A percentile compares a stretch with the other conserved stretches of the same genome.
These are phyloP conservation scores for Gymnoscopelus braueri DNA, from an alignment of 2,797 vertebrate species.

Conservation along the genomic window DNA sequence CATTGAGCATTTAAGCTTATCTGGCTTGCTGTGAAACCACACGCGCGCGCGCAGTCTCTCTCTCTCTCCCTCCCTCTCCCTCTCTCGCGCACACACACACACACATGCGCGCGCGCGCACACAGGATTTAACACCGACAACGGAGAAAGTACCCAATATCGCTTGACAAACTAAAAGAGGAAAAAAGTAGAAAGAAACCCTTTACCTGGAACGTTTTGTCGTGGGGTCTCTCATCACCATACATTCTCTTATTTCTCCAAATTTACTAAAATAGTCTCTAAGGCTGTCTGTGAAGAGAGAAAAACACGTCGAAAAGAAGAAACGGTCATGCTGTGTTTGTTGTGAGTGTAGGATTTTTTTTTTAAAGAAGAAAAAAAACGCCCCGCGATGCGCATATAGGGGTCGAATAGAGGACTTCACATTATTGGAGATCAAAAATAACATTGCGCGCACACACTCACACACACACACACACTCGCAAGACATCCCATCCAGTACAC, in stretches of 20 bases:
- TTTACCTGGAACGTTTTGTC: constrained; percentile 98
- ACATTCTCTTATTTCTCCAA: constrained; percentile 99
- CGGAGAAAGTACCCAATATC: constrained; percentile 70
- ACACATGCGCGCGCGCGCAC: constrained; percentile 37
- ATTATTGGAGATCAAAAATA: constrained; percentile 86
- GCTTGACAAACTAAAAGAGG: constrained; percentile 54
- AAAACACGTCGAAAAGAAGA: constrained; percentile 70
- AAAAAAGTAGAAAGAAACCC: constrained; percentile 62
- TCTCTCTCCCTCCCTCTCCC: constrained; percentile 26
- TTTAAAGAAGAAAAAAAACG: constrained; percentile 44
- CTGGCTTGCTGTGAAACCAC: constrained; percentile 77
- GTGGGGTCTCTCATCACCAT: constrained; percentile 99
- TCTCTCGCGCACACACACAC: constrained; percentile 25
- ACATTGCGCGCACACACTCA: constrained; percentile 74
- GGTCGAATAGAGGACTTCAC: constrained; percentile 96
- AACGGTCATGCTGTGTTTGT: constrained; percentile 67
- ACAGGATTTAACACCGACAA: constrained; percentile 70
- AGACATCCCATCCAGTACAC: constrained; percentile 71
- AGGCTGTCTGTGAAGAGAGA: constrained; percentile 94
- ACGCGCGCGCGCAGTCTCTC: constrained; percentile 65
- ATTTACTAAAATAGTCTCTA: constrained; percentile 99
- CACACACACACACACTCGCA: constrained; percentile 47
- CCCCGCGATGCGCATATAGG: constrained; percentile 86
- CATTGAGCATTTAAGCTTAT: constrained; percentile 79
- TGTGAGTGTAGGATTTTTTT: constrained; percentile 40